Percentiles rank a stretch among this genome's conserved stretches.
phyloP scores from a whole-genome alignment of 2,113 vertebrate species.

The Lucifuga dentata region DNA sequence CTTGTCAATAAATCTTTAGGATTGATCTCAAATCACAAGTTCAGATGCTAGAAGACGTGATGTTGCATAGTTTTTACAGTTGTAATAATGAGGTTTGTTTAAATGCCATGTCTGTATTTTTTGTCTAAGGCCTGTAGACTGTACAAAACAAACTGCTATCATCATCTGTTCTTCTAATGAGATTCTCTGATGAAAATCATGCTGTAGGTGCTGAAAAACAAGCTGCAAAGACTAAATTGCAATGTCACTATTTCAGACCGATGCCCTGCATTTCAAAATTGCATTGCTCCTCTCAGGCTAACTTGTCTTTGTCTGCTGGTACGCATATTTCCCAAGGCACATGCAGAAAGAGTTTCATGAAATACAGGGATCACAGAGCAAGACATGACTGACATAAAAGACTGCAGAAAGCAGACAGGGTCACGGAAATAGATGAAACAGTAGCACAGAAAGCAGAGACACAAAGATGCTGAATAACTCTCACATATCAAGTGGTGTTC shows the following conservation, averaged over 20 bases:
- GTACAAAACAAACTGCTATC: conserved; percentile 23
- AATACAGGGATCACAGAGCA: neutral
- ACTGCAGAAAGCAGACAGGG: neutral
- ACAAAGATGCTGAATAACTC: neutral
- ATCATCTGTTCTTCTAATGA: neutral
- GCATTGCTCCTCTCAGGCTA: too few relatives aligned
- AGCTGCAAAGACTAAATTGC: too few relatives aligned
- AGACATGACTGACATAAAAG: neutral
- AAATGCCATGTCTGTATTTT: neutral
- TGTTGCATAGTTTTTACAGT: too few relatives aligned
- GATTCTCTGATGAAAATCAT: neutral
- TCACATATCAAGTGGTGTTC: neutral
- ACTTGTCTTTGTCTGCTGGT: too few relatives aligned
- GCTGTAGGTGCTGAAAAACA: neutral
- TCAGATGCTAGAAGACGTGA: too few relatives aligned
- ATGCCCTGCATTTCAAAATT: too few relatives aligned
- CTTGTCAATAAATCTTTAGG: too few relatives aligned
- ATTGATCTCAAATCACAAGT: too few relatives aligned
- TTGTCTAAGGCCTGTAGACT: neutral
- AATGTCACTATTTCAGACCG: too few relatives aligned
- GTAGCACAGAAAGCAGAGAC: neutral
- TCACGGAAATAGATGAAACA: neutral
- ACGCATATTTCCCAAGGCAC: too few relatives aligned
- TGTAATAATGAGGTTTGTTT: too few relatives aligned
- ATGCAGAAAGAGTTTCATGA: neutral